Evolutionary conservation across 2,888 invertebrate genomes (phyloP).

Genomic region (Cabera pusaria): DNA sequence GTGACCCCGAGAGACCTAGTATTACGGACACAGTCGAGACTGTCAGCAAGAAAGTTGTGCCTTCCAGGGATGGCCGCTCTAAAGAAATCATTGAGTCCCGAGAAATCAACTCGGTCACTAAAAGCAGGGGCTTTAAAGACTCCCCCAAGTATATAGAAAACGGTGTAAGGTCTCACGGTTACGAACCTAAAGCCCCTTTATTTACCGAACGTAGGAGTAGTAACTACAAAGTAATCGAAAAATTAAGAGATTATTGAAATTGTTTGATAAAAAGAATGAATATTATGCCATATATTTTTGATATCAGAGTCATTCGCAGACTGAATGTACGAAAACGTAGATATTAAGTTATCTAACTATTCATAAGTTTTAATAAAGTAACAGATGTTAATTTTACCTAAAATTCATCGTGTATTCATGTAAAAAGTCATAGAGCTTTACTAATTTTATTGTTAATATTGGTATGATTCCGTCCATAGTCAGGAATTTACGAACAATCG

Average conservation of each 20-base stretch:
- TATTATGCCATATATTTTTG: conserved; percentile 65
- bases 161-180: conserved; percentile 62
- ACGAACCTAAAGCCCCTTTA: conserved; percentile 64
- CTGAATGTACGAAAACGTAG: conserved; percentile 67
- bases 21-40: conserved; percentile 88
- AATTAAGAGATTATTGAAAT: conserved; percentile 73
- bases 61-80: conserved; percentile 84
- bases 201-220: conserved; percentile 71
- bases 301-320: conserved; percentile 67
- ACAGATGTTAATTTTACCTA: conserved; percentile 52
- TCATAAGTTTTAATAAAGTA: conserved; percentile 50
- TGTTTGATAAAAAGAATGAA: conserved; percentile 14
- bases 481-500: conserved; percentile 46
- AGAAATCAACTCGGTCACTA: conserved; percentile 88
- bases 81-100: conserved; percentile 88
- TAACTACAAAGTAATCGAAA: conserved; percentile 74
- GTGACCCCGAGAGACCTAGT: conserved; percentile 86
- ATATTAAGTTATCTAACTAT: conserved; percentile 57
- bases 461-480: conserved; percentile 61
- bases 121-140: conserved; percentile 83
- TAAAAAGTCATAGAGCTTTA: conserved; percentile 80
- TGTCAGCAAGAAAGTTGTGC: conserved; percentile 87
- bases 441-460: conserved; percentile 67
- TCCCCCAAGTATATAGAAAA: conserved; percentile 83
- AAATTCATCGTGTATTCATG: conserved; percentile 60